phyloP scores from a whole-genome alignment of 2,797 vertebrate genomes.

The Coluber constrictor region DNA sequence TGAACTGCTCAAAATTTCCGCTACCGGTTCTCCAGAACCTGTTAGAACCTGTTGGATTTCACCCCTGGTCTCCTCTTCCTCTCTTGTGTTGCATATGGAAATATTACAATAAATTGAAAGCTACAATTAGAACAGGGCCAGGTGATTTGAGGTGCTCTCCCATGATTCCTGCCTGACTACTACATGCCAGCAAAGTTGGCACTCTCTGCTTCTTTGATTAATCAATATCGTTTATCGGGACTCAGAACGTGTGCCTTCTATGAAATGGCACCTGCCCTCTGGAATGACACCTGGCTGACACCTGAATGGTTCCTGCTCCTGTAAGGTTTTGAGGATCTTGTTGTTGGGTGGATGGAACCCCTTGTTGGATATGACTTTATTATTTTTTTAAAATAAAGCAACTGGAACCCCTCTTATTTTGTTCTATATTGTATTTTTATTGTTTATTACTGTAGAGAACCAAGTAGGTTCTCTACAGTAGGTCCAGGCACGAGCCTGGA shows the following conservation, averaged over 20 bases:
- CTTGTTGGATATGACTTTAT: not conserved
- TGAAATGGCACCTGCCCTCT: not conserved
- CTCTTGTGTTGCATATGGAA: not conserved
- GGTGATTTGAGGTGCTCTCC: not conserved
- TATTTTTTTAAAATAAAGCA: not conserved
- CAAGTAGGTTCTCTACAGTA: not conserved
- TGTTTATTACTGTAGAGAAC: not conserved
- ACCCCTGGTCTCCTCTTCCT: not conserved
- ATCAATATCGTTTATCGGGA: not conserved
- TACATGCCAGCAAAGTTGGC: not conserved
- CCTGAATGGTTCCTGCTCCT: not conserved
- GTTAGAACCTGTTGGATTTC: too few relatives aligned
- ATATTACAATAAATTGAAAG: not conserved
- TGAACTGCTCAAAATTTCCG: too few relatives aligned
- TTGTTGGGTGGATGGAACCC: not conserved
- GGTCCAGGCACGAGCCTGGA: too few relatives aligned
- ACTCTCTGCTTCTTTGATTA: not conserved
- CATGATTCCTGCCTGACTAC: not conserved
- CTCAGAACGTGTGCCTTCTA: not conserved
- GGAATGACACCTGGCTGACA: not conserved
- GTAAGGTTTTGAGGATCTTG: not conserved
- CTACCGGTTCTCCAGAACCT: too few relatives aligned
- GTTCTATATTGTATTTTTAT: not conserved
- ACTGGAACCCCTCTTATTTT: not conserved
- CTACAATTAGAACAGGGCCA: not conserved